Evolutionary conservation across 2,888 invertebrate genomes (phyloP), one percentile per base, ranked within the genome.

Genomic region (Hyles lineata): DNA sequence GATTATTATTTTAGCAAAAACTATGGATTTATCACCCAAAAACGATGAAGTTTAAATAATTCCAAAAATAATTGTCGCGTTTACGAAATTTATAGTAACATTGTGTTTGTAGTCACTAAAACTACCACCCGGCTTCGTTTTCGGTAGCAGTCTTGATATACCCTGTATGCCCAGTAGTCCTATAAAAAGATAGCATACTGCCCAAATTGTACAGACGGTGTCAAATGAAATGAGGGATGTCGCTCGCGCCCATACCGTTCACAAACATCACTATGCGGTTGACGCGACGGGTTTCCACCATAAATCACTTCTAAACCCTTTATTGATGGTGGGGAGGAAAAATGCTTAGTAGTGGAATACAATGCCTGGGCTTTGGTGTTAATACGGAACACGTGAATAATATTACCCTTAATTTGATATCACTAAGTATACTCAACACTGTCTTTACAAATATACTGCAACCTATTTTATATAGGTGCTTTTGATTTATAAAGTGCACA

Each of bases 271-370:
- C 35, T 19, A 19, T 67, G 55, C 58, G 58, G 67, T 43, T 35
- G 58, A 67, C 58, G 25, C 23, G 58, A 35, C 29, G 43, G 43
- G 11, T 52, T 32, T 23, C 52, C 23, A 21, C 23, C 25, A 52
- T 72, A 58, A 72, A 72, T 72, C 72, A 67, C 63, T 72, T 35
- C 58, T 32, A 72, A 72, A 58, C 35, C 72, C 32, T 72, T 72
- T 72, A 72, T 72, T 72, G 72, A 72, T 67, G 32, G 52, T 52
- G 50, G 29, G 50, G 60, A 29, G 23, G 23, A 35, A 72, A 72
- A 35, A 58, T 72, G 63, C 23, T 52, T 67, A 23, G 58, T 9
- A 59, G 59, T 63, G 63, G 23, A 43, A 72, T 67, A 58, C 32
- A 67, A 72, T 35, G 58, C 5, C 1, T 35, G 32, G 43, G 32